These are phyloP conservation scores for Euclidia mi DNA, from an alignment of 2,888 invertebrate genomes.

Conservation along the genomic window DNA sequence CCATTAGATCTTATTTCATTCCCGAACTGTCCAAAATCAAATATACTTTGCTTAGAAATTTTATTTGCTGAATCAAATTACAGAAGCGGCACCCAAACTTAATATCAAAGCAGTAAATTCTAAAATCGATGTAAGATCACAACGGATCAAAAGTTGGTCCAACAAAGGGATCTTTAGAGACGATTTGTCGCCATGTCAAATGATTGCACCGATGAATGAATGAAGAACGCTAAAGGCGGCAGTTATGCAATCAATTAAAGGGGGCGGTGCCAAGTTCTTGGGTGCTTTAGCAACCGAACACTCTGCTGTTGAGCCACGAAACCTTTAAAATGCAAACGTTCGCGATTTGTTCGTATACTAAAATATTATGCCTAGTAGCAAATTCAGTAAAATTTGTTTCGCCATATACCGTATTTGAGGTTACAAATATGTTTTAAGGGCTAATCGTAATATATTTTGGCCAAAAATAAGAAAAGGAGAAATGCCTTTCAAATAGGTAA, in stretches of 20 bases:
- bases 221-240: slow-evolving; percentile 70
- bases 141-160: slow-evolving; percentile 26
- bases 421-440: no score
- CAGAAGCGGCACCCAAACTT: slow-evolving; percentile 9
- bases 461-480: no score
- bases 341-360: no score
- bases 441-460: no score
- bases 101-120: slow-evolving; percentile 24
- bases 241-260: slow-evolving; percentile 87
- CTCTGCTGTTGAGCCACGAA: slow-evolving; percentile 61
- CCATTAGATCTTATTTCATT: no score
- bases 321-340: no score
- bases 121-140: slow-evolving; percentile 21
- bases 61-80: slow-evolving; percentile 13
- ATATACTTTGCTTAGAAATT: background rate
- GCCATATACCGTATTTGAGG: no score
- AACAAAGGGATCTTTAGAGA: slow-evolving; percentile 65
- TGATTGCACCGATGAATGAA: slow-evolving; percentile 68
- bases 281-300: slow-evolving; percentile 61
- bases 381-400: no score
- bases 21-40: no score
- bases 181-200: slow-evolving; percentile 87
- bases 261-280: slow-evolving; percentile 70
- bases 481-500: no score
- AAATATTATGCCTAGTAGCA: no score